Evolutionary conservation across 2,888 invertebrate species (phyloP).

Genomic region (Cheilosia vulpina): DNA sequence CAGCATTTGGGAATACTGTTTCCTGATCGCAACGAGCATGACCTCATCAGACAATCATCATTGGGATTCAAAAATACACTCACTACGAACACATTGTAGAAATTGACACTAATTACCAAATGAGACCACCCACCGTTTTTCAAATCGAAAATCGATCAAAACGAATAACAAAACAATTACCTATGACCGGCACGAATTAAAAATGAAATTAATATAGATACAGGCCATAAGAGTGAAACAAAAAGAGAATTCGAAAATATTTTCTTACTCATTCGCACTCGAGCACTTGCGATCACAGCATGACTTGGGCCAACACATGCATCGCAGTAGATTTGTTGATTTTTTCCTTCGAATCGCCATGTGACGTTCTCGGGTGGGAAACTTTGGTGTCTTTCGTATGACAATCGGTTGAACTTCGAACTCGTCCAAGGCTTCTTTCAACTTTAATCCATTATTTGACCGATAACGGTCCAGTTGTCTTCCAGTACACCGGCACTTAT

Average conservation of each 20-base stretch:
- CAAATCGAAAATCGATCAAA: not conserved
- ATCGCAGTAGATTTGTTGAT: slow-evolving; percentile 77
- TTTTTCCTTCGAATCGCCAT: slow-evolving; percentile 87
- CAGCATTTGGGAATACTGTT: not conserved
- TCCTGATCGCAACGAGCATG: not conserved
- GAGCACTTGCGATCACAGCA: slow-evolving; percentile 64
- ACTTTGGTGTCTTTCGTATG: slow-evolving; percentile 86
- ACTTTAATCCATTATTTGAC: slow-evolving; percentile 33
- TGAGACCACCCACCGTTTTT: not conserved
- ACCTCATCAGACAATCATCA: too few relatives aligned
- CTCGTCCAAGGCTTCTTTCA: slow-evolving; percentile 50
- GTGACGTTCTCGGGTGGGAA: slow-evolving; percentile 88
- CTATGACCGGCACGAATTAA: too few relatives aligned
- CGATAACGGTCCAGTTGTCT: slow-evolving; percentile 35
- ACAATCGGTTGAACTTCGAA: slow-evolving; percentile 82
- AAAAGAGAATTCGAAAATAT: slow-evolving; percentile 15
- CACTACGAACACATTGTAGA: too few relatives aligned
- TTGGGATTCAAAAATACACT: too few relatives aligned
- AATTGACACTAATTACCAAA: not conserved
- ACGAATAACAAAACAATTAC: not conserved
- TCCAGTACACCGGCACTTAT: slow-evolving; percentile 21
- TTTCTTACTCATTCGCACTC: slow-evolving; percentile 63
- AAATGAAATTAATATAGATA: not conserved
- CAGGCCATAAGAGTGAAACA: slow-evolving; percentile 9
- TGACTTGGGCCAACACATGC: slow-evolving; percentile 67